Evolutionary conservation across 2,113 vertebrate genomes (phyloP).

Genomic region (Lipotes vexillifer): DNA sequence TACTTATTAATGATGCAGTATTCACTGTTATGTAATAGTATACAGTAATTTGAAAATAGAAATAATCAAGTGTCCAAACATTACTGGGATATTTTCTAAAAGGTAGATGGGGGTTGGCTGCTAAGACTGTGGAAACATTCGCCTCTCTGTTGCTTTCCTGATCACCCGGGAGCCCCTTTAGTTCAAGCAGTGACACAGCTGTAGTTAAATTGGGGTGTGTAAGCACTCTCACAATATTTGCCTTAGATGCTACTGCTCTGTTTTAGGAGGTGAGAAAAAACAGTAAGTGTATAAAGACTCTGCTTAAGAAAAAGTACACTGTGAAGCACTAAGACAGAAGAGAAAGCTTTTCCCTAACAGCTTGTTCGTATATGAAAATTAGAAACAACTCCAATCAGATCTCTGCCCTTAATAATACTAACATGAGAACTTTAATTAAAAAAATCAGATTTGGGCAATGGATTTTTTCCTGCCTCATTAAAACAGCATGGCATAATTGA

Average conservation of each 20-base stretch:
- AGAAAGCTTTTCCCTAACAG: not conserved
- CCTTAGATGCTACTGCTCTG: not conserved
- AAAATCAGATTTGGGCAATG: not conserved
- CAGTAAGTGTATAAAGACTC: not conserved
- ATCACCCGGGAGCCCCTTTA: not conserved
- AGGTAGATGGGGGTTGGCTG: not conserved
- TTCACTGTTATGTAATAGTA: not conserved
- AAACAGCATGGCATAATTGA: not conserved
- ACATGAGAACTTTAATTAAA: not conserved
- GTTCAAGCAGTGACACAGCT: not conserved
- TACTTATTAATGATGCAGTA: not conserved
- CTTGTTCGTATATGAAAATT: not conserved
- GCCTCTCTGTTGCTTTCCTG: not conserved
- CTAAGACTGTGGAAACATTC: not conserved
- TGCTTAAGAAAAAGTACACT: not conserved
- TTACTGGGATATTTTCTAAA: not conserved
- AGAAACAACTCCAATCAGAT: not conserved
- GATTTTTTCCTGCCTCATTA: not conserved
- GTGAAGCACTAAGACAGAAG: not conserved
- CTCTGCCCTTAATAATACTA: not conserved
- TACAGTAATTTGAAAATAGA: not conserved
- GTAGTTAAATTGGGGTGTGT: not conserved
- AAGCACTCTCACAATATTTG: not conserved
- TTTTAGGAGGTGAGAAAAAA: not conserved
- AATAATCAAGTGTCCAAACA: not conserved